Base-by-base conservation (phyloP, 2,113 vertebrate genomes). In the Eubucco bourcierii region DNA sequence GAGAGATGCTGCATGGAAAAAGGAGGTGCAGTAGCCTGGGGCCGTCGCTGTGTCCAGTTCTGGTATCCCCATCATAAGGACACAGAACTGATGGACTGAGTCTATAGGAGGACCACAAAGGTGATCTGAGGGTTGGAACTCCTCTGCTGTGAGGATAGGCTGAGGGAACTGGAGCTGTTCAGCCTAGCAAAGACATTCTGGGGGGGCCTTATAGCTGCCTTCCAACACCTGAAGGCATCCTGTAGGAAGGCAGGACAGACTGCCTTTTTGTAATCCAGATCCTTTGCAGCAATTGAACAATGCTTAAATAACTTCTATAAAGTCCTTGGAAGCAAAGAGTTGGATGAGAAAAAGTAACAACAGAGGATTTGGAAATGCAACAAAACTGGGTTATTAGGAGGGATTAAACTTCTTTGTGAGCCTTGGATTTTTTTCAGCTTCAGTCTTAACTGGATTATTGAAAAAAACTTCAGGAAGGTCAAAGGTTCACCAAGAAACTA, bases 201-300 rank as follows among this genome's bases (percentile, higher is more conserved):
- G 4, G 20, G 8, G 47, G 9, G 20, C 15, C 47, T 47, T 47
- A 47, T 47, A 21, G 47, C 19, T 47, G 47, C 47, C 46, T 47
- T 47, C 46, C 46, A 47, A 47, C 20, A 47, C 19, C 46, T 47
- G 46, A 20, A 47, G 46, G 46, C 46, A 47, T 19, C 17, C 18
- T 47, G 21, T 9, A 47, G 47, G 47, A 47, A 47, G 47, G 47
- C 47, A 21, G 47, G 20, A 47, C 19, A 47, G 20, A 19, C 37
- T 39, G 37, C 37, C 37, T 0, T 0, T 10, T 70, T 75, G 34
- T 63, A 66, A 44, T 67, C 71, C 31, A 50, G 28, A 28, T 64
- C 46, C 39, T 84, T 91, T 63, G n/a, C 68, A 84, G 50, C 27
- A 68, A 19, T 14, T 70, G 14, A 46, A 23, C 47, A 59, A 80